These are phyloP conservation scores for Drosophila miranda DNA, from an alignment of 1,140 invertebrate species.

Conservation along the genomic window DNA sequence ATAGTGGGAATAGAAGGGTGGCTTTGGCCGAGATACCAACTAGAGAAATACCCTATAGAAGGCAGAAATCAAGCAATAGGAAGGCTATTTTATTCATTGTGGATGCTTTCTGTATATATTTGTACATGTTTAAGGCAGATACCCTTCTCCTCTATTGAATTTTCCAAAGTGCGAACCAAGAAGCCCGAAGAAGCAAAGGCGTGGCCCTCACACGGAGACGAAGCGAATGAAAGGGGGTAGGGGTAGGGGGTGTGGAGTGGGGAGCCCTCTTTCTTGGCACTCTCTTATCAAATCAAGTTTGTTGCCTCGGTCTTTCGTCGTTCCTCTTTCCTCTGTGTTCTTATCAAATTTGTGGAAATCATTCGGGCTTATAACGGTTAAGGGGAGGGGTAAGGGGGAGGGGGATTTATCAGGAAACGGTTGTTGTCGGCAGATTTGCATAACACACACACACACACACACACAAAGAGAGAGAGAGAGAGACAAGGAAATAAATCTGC, in stretches of 20 bases:
- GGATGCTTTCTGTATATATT: too few species aligned
- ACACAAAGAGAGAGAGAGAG: not conserved
- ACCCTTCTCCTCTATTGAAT: too few species aligned
- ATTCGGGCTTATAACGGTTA: slow-evolving; percentile 45
- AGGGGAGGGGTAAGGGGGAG: not conserved
- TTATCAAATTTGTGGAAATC: slow-evolving; percentile 76
- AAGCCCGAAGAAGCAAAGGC: too few species aligned
- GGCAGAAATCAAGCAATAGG: too few species aligned
- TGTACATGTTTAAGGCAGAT: too few species aligned
- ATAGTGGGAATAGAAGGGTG: slow-evolving; percentile 12
- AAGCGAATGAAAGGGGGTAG: not conserved
- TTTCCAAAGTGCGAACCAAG: too few species aligned
- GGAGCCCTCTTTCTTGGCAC: slow-evolving; percentile 16
- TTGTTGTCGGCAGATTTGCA: slow-evolving; percentile 67
- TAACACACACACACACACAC: slow-evolving; percentile 34
- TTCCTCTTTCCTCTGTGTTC: slow-evolving; percentile 5
- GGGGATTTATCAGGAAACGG: slow-evolving; percentile 70
- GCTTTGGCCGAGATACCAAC: not conserved
- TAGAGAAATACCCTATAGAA: not conserved
- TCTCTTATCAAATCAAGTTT: slow-evolving; percentile 61
- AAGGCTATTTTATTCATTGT: too few species aligned
- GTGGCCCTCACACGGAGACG: too few species aligned
- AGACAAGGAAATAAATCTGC: slow-evolving; percentile 28
- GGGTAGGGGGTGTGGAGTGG: too few species aligned
- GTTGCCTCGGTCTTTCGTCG: slow-evolving; percentile 75